Percentiles rank a stretch among this genome's conserved stretches.
phyloP scores from a whole-genome alignment of 2,888 invertebrate genomes.

The Cynaeus angustus region DNA sequence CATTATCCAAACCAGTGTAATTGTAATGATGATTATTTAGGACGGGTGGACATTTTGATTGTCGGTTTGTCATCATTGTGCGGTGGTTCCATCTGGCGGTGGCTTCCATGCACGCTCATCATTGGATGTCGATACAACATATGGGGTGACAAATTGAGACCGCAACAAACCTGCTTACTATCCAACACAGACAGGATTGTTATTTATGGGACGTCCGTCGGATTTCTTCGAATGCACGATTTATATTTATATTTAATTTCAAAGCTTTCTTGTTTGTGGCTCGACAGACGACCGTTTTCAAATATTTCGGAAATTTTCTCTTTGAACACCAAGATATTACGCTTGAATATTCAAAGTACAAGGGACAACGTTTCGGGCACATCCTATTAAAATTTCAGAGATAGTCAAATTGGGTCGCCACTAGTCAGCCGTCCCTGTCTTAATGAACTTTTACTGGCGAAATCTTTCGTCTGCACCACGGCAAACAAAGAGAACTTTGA shows the following conservation, averaged over 20 bases:
- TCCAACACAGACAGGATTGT: conserved; percentile 23
- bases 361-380: conserved; percentile 25
- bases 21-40: conserved; percentile 47
- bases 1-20: conserved; percentile 38
- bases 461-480: too few species aligned
- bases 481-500: too few species aligned
- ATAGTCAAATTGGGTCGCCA: conserved; percentile 22
- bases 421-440: conserved; percentile 18
- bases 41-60: conserved; percentile 32
- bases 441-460: conserved; percentile 16
- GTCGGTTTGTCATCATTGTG: conserved; percentile 39
- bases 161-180: conserved; percentile 33
- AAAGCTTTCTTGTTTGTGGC: conserved; percentile 13
- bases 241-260: conserved; percentile 25
- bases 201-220: conserved; percentile 35
- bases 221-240: conserved; percentile 8
- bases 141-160: conserved; percentile 49
- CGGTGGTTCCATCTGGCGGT: conserved; percentile 43
- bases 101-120: conserved; percentile 44
- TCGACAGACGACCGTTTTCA: conserved; percentile 8
- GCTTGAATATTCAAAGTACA: conserved; percentile 36
- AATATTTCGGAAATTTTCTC: conserved; percentile 30
- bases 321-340: conserved; percentile 31
- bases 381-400: conserved; percentile 33
- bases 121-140: conserved; percentile 49